Conservation (phyloP, 2,888 invertebrate species). For the Agonum fuliginosum region DNA sequence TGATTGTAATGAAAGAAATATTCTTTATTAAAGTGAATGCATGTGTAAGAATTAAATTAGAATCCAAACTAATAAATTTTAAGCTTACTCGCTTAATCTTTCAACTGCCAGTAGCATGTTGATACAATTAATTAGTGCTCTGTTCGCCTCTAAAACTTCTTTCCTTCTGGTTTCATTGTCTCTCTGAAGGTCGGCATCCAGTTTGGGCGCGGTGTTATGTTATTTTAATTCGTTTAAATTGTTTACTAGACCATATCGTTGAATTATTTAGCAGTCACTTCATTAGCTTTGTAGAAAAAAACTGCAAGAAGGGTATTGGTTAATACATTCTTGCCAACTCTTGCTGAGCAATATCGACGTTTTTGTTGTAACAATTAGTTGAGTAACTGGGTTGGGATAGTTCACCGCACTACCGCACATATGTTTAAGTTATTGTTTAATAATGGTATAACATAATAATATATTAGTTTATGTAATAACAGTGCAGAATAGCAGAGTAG, state of each 20-base stretch:
- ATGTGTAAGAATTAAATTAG: too few relatives aligned
- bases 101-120: too few relatives aligned
- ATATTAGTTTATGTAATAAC: conserved; percentile 17
- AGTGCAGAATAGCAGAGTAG: too few relatives aligned
- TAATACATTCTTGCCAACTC: neutral
- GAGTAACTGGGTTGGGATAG: neutral
- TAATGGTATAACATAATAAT: neutral
- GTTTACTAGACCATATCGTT: neutral
- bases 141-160: neutral
- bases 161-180: neutral
- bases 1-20: too few relatives aligned
- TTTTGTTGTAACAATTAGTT: neutral
- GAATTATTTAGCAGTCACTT: conserved; percentile 4
- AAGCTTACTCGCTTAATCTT: too few relatives aligned
- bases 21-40: too few relatives aligned
- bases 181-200: conserved; percentile 7
- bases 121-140: neutral
- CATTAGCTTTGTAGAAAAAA: neutral
- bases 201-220: conserved; percentile 16
- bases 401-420: neutral
- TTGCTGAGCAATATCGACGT: neutral
- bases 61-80: too few relatives aligned
- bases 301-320: conserved; percentile 15
- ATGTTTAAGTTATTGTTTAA: neutral
- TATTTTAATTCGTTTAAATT: neutral